Percentiles rank a stretch among this genome's conserved stretches.
phyloP scores from a whole-genome alignment of 2,888 invertebrate species.

The Resseliella maxima region DNA sequence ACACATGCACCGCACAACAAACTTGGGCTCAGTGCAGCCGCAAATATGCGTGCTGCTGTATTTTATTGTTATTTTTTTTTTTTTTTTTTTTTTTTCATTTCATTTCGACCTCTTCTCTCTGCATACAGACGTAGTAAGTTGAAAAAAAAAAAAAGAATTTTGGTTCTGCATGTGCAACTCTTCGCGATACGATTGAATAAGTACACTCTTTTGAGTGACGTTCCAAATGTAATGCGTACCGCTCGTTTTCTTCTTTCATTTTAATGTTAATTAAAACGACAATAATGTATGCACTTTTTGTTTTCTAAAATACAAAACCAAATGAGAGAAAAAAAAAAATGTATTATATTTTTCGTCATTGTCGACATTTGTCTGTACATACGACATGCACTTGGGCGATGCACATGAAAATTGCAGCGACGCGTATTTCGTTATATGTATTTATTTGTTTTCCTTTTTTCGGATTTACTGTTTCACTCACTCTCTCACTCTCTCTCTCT shows the following conservation, averaged over 20 bases:
- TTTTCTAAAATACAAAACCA: slow-evolving; percentile 54
- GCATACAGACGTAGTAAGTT: background rate
- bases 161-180: slow-evolving; percentile 32
- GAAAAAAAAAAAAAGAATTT: background rate
- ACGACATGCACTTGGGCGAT: slow-evolving; percentile 48
- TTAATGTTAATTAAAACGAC: slow-evolving; percentile 55
- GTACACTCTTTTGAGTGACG: slow-evolving; percentile 46
- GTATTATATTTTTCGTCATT: slow-evolving; percentile 37
- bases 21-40: slow-evolving; percentile 11
- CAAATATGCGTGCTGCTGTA: slow-evolving; percentile 32
- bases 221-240: slow-evolving; percentile 45
- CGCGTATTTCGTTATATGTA: slow-evolving; percentile 38
- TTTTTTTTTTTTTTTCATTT: background rate
- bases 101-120: background rate
- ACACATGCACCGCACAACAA: slow-evolving; percentile 46
- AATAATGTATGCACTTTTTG: slow-evolving; percentile 49
- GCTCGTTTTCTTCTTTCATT: slow-evolving; percentile 46
- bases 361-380: slow-evolving; percentile 38
- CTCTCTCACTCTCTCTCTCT: background rate
- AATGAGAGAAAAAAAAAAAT: slow-evolving; percentile 7
- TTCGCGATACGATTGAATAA: slow-evolving; percentile 25
- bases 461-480: background rate
- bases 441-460: slow-evolving; percentile 41
- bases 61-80: slow-evolving; percentile 7
- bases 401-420: slow-evolving; percentile 49